Evolutionary conservation across 2,113 vertebrate genomes (phyloP).

Genomic region (Myotis lucifugus): DNA sequence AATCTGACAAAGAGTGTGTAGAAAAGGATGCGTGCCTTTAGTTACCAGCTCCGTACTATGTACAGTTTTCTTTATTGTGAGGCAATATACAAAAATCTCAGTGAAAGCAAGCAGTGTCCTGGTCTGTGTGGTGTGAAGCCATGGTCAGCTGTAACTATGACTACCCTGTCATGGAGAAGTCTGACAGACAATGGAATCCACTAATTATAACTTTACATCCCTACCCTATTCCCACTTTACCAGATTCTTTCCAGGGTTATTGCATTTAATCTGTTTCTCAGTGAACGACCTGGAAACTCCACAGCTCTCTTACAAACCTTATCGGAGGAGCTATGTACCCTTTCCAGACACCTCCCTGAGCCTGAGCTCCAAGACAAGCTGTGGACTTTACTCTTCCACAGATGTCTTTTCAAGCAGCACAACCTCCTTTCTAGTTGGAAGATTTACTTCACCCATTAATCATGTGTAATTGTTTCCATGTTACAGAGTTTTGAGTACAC

Average conservation of each 20-base stretch:
- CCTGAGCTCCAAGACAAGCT: neutral
- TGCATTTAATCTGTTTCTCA: constrained; percentile 33
- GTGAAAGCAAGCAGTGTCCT: constrained; percentile 49
- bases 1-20: constrained; percentile 63
- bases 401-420: constrained; percentile 50
- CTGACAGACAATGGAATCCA: constrained; percentile 14
- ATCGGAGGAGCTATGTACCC: neutral
- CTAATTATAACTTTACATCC: constrained; percentile 50
- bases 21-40: constrained; percentile 70
- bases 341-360: neutral
- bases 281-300: neutral
- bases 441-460: constrained; percentile 73
- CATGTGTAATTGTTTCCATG: constrained; percentile 49
- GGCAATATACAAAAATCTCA: constrained; percentile 63
- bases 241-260: constrained; percentile 60
- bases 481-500: constrained; percentile 52
- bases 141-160: constrained; percentile 38
- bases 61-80: constrained; percentile 40
- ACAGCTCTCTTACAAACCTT: neutral
- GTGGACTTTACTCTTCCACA: neutral
- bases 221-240: neutral
- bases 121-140: neutral
- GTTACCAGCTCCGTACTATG: neutral
- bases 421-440: constrained; percentile 48
- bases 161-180: neutral